Percentiles rank a stretch among this genome's conserved stretches.
These are phyloP conservation scores for Spodoptera exigua DNA, from an alignment of 2,888 invertebrate genomes.

Conservation along the genomic window DNA sequence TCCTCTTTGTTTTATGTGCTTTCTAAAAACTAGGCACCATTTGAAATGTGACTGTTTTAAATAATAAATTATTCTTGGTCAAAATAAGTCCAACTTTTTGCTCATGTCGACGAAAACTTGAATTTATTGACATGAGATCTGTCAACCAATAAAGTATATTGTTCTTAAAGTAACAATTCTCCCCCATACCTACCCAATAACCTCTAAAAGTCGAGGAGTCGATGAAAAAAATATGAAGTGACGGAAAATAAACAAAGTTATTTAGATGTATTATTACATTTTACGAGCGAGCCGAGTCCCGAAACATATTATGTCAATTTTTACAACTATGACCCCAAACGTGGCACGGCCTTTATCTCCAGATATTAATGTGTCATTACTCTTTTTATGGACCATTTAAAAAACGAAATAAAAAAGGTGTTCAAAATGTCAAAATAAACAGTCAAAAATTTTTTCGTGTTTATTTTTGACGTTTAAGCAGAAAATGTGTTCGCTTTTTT, in stretches of 20 bases:
- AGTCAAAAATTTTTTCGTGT: slow-evolving; percentile 21
- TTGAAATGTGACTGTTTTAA: no score
- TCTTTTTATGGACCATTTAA: slow-evolving; percentile 68
- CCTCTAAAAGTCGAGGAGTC: slow-evolving; percentile 2
- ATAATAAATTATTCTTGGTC: no score
- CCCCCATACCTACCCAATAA: no score
- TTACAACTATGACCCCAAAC: slow-evolving; percentile 70
- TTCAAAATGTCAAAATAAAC: slow-evolving; percentile 35
- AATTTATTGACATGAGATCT: no score
- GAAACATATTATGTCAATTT: slow-evolving; percentile 73
- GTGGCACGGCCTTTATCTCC: slow-evolving; percentile 69
- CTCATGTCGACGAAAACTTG: no score
- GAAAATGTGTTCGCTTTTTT: slow-evolving; percentile 4
- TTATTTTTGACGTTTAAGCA: no score
- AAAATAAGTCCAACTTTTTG: no score
- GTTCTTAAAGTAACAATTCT: no score
- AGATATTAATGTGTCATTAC: slow-evolving; percentile 71
- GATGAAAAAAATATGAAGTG: slow-evolving; percentile 62
- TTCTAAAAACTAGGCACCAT: no score
- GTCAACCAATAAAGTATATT: no score
- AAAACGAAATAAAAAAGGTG: slow-evolving; percentile 51
- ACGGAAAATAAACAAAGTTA: slow-evolving; percentile 57
- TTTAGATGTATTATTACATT: slow-evolving; percentile 65
- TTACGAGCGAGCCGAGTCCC: slow-evolving; percentile 63
- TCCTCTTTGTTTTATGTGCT: no score